Percentiles rank a stretch among this genome's conserved stretches.
phyloP scores from a whole-genome alignment of 2,888 invertebrate species.

The Melipona bicolor region DNA sequence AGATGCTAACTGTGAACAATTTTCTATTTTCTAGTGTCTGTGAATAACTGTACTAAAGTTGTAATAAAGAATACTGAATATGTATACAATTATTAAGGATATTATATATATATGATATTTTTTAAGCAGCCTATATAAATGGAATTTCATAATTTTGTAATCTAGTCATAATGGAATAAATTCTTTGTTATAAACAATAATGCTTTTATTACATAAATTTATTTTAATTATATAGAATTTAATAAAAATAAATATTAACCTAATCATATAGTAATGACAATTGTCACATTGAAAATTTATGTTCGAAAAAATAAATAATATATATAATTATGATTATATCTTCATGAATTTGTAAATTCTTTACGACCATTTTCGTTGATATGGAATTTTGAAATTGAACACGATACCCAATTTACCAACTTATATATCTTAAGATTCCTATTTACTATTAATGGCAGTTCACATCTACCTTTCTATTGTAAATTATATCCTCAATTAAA shows the following conservation, averaged over 20 bases:
- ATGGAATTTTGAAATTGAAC: constrained; percentile 12
- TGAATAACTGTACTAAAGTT: constrained; percentile 46
- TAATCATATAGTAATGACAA: neutral
- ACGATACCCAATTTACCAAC: neutral
- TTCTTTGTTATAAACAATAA: constrained; percentile 8
- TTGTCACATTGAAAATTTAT: neutral
- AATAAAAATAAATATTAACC: neutral
- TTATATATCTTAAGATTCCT: constrained; percentile 11
- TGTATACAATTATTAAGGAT: neutral
- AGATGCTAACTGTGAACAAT: constrained; percentile 25
- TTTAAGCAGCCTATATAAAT: neutral
- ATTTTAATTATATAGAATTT: neutral
- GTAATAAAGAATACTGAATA: constrained; percentile 26
- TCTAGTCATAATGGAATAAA: constrained; percentile 45
- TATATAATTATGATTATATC: neutral
- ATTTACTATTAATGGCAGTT: constrained; percentile 8
- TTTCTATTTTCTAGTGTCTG: constrained; percentile 27
- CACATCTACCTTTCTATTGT: neutral
- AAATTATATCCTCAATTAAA: neutral
- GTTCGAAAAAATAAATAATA: neutral
- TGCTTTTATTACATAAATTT: neutral
- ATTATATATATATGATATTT: constrained; percentile 35
- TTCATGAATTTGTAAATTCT: neutral
- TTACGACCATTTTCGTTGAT: neutral
- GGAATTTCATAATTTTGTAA: constrained; percentile 42